phyloP scores from a whole-genome alignment of 2,797 vertebrate genomes.

The Etheostoma perlongum region DNA sequence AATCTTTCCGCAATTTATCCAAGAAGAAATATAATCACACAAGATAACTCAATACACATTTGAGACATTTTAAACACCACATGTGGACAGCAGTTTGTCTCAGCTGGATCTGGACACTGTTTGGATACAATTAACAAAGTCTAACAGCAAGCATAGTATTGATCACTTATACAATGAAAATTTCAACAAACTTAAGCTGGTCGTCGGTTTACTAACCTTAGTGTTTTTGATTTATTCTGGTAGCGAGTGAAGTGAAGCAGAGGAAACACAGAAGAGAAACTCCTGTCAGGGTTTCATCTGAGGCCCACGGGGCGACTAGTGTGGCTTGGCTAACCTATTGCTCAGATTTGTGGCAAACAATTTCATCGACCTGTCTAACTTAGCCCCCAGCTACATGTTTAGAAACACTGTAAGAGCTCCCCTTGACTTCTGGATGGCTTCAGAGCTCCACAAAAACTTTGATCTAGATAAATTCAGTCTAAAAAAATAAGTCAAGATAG shows the following conservation, averaged over 20 bases:
- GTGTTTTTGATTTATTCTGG: constrained; percentile 21
- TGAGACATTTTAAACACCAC: constrained; percentile 4
- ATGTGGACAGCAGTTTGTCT: constrained; percentile 13
- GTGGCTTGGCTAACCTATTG: constrained; percentile 47
- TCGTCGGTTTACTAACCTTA: constrained; percentile 11
- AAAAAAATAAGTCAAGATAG: not conserved
- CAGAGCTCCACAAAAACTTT: constrained; percentile 35
- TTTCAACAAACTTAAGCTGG: not conserved
- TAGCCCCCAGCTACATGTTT: constrained; percentile 28
- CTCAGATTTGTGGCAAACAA: constrained; percentile 25
- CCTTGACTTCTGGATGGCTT: constrained; percentile 18
- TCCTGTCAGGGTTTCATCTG: constrained; percentile 21
- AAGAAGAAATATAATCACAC: not conserved
- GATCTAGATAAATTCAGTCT: constrained; percentile 40
- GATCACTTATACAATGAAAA: constrained; percentile 2
- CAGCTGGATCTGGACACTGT: constrained; percentile 9
- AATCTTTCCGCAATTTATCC: not conserved
- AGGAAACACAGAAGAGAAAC: constrained; percentile 25
- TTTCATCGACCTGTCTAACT: constrained; percentile 36
- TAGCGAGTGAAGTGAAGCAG: constrained; percentile 16
- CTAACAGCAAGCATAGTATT: not conserved
- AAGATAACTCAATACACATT: not conserved
- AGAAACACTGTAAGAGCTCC: constrained; percentile 23
- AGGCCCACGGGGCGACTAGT: constrained; percentile 28
- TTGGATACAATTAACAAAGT: constrained; percentile 4